phyloP scores from a whole-genome alignment of 1,140 invertebrate genomes.

The Solenopsis fugax region DNA sequence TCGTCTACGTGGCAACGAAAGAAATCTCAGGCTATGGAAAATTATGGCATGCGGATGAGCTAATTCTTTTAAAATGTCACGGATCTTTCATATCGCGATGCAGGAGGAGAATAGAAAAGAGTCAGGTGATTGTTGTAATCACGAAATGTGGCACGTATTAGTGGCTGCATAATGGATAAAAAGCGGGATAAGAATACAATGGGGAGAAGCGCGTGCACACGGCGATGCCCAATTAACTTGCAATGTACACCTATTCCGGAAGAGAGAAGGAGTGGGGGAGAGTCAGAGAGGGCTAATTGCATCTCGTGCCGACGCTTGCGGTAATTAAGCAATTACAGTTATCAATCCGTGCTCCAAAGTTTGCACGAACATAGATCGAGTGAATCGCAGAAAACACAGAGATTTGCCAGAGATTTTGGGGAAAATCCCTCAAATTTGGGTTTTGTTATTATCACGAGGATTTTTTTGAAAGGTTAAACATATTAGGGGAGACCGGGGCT shows the following conservation, averaged over 20 bases:
- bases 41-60: background rate
- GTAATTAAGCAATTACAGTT: conserved; percentile 25
- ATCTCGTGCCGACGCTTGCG: background rate
- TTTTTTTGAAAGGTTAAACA: no score
- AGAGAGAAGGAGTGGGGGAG: background rate
- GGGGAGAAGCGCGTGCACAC: conserved; percentile 1
- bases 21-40: background rate
- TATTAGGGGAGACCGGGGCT: no score
- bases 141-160: conserved; percentile 36
- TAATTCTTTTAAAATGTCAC: conserved; percentile 46
- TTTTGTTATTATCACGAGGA: no score
- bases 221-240: conserved; percentile 32
- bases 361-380: background rate
- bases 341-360: background rate
- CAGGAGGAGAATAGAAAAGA: conserved; percentile 25
- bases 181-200: conserved; percentile 26
- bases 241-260: conserved; percentile 21
- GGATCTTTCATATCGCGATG: conserved; percentile 22
- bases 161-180: conserved; percentile 13
- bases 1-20: background rate
- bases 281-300: background rate
- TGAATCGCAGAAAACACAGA: no score
- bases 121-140: conserved; percentile 33
- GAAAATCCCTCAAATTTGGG: no score
- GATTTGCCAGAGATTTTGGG: no score